Evolutionary conservation across 1,140 invertebrate species (phyloP).

Genomic region (Plectrocnemia conspersa): DNA sequence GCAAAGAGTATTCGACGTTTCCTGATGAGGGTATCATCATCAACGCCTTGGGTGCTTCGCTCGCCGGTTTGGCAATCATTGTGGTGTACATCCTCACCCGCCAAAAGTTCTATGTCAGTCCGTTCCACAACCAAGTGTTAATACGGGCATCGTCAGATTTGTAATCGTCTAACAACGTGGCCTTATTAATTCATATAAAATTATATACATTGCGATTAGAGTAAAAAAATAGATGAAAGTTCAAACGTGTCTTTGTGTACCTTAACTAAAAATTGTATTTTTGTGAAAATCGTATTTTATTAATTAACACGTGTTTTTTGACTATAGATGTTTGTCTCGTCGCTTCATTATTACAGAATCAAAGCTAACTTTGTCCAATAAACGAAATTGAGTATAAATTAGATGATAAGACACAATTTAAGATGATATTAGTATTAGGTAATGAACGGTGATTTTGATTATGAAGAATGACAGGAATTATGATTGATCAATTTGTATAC

Average conservation of each 20-base stretch:
- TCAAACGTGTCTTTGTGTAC: neutral
- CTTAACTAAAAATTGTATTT: too few species aligned
- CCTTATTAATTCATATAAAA: too few species aligned
- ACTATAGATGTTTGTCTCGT: neutral
- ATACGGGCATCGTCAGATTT: constrained; percentile 48
- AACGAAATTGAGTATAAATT: too few species aligned
- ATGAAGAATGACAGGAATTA: too few species aligned
- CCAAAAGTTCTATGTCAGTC: constrained; percentile 42
- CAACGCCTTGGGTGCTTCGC: constrained; percentile 66
- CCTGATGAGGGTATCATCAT: constrained; percentile 68
- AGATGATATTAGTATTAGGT: too few species aligned
- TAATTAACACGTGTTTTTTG: neutral
- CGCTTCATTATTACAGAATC: too few species aligned
- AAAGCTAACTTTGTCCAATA: too few species aligned
- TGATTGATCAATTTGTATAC: too few species aligned
- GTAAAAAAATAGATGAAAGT: neutral
- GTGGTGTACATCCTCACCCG: constrained; percentile 52
- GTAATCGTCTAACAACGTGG: constrained; percentile 35
- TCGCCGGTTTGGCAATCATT: constrained; percentile 66
- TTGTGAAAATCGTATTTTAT: constrained; percentile 3
- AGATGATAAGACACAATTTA: too few species aligned
- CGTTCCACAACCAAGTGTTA: constrained; percentile 39
- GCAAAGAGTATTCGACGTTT: constrained; percentile 56
- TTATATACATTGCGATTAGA: too few species aligned
- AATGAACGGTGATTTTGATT: too few species aligned